phyloP scores from a whole-genome alignment of 1,140 invertebrate genomes.

The Pseudobourletiella spinata region DNA sequence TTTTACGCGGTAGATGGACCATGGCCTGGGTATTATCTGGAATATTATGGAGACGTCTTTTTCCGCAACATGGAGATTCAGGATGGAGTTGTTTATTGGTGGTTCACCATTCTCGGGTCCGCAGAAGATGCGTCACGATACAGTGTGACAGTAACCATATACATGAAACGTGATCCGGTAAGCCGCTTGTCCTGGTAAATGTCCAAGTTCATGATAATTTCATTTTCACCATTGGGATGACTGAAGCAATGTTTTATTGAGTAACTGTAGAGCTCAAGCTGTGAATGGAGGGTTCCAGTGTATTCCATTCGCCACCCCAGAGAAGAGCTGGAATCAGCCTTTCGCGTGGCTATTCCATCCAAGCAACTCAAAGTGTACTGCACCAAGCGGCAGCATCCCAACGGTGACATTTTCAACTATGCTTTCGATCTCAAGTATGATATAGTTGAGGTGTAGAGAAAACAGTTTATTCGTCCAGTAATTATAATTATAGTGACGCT shows the following conservation, averaged over 20 bases:
- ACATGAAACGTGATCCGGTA: constrained; percentile 26
- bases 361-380: constrained; percentile 23
- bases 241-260: no score
- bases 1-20: constrained; percentile 25
- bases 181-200: background rate
- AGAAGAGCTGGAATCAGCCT: constrained; percentile 14
- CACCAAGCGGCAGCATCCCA: constrained; percentile 14
- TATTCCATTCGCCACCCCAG: constrained; percentile 12
- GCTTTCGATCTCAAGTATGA: constrained; percentile 28
- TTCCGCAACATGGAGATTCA: constrained; percentile 23
- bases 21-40: constrained; percentile 24
- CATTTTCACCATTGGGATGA: no score
- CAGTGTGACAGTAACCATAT: constrained; percentile 21
- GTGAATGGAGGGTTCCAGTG: constrained; percentile 24
- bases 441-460: constrained; percentile 1
- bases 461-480: no score
- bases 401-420: constrained; percentile 20
- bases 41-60: constrained; percentile 23
- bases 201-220: no score
- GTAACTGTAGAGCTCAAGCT: constrained; percentile 7
- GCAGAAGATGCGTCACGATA: constrained; percentile 21
- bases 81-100: constrained; percentile 21
- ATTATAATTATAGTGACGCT: no score
- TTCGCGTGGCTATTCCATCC: constrained; percentile 21
- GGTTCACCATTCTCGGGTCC: constrained; percentile 26